These are phyloP conservation scores for Microplitis manilae DNA, from an alignment of 2,888 invertebrate genomes.

Conservation along the genomic window DNA sequence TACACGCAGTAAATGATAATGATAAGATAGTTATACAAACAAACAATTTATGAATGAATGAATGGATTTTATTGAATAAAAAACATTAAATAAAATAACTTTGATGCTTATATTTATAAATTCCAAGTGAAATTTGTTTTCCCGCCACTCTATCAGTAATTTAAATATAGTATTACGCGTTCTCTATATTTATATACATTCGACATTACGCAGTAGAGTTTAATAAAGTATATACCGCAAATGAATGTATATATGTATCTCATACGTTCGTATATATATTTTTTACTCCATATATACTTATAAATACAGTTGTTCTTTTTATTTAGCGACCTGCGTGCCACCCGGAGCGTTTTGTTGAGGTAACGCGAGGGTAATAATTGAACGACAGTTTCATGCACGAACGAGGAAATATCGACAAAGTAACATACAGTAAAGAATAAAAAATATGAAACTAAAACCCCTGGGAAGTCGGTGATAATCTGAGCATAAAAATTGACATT, in stretches of 20 bases:
- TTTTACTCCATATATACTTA: neutral
- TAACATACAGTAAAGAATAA: neutral
- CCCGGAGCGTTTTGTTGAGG: conserved; percentile 26
- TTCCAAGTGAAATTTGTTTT: conserved; percentile 33
- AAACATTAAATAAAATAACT: neutral
- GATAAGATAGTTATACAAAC: too few species aligned
- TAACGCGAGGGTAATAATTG: conserved; percentile 46
- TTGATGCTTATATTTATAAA: conserved; percentile 35
- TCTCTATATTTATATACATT: conserved; percentile 21
- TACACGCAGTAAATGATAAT: too few species aligned
- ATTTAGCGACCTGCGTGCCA: conserved; percentile 31
- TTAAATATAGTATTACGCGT: conserved; percentile 30
- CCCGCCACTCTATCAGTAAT: neutral
- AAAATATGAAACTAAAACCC: neutral
- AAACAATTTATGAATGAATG: too few species aligned
- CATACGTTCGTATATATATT: neutral
- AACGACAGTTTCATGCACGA: conserved; percentile 26
- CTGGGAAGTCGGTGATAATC: too few species aligned
- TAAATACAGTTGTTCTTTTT: conserved; percentile 6
- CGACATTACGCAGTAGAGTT: neutral
- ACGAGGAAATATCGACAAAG: conserved; percentile 6
- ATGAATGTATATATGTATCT: too few species aligned
- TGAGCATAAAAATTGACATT: too few species aligned
- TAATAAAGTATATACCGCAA: neutral
- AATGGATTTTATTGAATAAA: too few species aligned